Evolutionary conservation across 2,888 invertebrate species (phyloP).

Genomic region (Tineola bisselliella): DNA sequence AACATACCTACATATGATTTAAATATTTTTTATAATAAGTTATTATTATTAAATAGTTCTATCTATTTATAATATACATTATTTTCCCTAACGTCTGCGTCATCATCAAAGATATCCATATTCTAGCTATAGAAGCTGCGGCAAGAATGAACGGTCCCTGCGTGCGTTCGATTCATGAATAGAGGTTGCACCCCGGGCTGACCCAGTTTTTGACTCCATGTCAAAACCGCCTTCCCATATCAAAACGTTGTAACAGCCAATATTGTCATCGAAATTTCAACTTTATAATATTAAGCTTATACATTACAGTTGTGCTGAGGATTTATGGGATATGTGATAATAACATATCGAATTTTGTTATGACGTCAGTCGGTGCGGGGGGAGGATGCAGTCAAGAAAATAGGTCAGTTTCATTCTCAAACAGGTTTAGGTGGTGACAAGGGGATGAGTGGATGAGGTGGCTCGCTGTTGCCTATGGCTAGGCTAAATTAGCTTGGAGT

Average conservation of each 20-base stretch:
- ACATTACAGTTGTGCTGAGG: constrained; percentile 10
- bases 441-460: constrained; percentile 23
- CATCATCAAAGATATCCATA: neutral
- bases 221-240: constrained; percentile 18
- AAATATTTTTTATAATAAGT: too few species aligned
- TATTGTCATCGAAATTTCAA: neutral
- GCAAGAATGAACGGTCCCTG: constrained; percentile 53
- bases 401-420: constrained; percentile 75
- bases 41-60: too few species aligned
- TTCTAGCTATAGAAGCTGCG: constrained; percentile 10
- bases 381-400: constrained; percentile 60
- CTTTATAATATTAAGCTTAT: neutral
- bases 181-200: constrained; percentile 72
- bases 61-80: neutral
- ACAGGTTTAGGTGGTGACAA: constrained; percentile 47
- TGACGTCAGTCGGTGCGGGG: constrained; percentile 68
- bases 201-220: constrained; percentile 71
- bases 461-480: constrained; percentile 24
- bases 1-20: too few species aligned
- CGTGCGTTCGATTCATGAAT: constrained; percentile 66
- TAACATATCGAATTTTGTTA: constrained; percentile 33
- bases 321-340: constrained; percentile 22
- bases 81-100: neutral
- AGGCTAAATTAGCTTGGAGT: constrained; percentile 6
- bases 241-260: constrained; percentile 28